Evolutionary conservation across 2,797 vertebrate genomes (phyloP).

Genomic region (Pseudopleuronectes americanus): DNA sequence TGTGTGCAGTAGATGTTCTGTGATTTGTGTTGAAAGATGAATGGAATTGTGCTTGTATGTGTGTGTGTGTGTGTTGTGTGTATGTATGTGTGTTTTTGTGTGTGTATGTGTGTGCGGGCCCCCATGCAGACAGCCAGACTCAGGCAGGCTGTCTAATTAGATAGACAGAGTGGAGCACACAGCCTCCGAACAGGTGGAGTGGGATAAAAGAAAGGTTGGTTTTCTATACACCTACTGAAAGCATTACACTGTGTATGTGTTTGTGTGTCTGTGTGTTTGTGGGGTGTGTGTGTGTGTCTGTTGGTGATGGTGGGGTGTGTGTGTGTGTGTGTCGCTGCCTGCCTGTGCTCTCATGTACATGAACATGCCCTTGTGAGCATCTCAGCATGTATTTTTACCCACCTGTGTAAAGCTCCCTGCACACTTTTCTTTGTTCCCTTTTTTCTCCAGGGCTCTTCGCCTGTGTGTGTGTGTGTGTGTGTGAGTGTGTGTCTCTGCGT

Average conservation of each 20-base stretch:
- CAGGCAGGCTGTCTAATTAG: conserved; percentile 72
- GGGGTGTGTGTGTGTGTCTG: conserved; percentile 14
- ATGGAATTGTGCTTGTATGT: conserved; percentile 45
- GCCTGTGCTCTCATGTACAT: conserved; percentile 11
- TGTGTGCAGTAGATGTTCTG: conserved; percentile 52
- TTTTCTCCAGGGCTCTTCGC: conserved; percentile 40
- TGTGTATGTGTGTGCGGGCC: conserved; percentile 13
- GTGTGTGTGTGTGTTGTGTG: conserved; percentile 1
- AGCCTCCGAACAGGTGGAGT: conserved; percentile 53
- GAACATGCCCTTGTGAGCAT: conserved; percentile 36
- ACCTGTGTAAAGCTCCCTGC: conserved; percentile 55
- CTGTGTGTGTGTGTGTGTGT: conserved; percentile 4
- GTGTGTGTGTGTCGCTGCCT: conserved; percentile 10
- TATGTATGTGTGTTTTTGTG: not conserved
- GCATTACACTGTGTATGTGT: conserved; percentile 22
- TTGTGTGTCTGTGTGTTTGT: conserved; percentile 11
- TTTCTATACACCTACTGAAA: conserved; percentile 63
- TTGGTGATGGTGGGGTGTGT: not conserved
- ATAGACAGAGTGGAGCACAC: conserved; percentile 67
- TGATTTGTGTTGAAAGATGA: conserved; percentile 52
- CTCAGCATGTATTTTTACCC: conserved; percentile 57
- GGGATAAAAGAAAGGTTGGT: conserved; percentile 69
- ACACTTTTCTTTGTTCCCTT: conserved; percentile 54
- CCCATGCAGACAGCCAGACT: conserved; percentile 57
- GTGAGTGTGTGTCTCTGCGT: conserved; percentile 3